phyloP scores from a whole-genome alignment of 2,113 vertebrate genomes.

The Oryzias celebensis region DNA sequence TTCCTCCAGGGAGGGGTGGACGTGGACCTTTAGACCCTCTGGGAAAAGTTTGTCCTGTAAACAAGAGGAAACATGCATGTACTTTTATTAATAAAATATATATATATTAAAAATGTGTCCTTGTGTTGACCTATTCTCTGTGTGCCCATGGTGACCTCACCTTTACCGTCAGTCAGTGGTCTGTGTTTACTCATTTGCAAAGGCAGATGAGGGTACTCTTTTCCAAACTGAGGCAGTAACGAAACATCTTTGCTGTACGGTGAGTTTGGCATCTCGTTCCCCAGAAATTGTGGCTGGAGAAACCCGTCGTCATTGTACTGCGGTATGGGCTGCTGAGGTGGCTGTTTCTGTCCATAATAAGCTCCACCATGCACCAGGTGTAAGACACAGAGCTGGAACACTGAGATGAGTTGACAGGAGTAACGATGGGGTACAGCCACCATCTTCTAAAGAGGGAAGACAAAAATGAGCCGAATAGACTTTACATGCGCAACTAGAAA shows the following conservation, averaged over 20 bases:
- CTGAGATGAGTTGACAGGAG: slow-evolving; percentile 69
- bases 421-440: slow-evolving; percentile 52
- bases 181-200: slow-evolving; percentile 83
- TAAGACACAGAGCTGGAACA: slow-evolving; percentile 76
- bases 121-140: neutral
- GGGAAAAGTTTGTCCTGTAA: slow-evolving; percentile 72
- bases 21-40: slow-evolving; percentile 83
- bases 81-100: neutral
- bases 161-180: slow-evolving; percentile 85
- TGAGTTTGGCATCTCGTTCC: slow-evolving; percentile 84
- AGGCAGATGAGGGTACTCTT: slow-evolving; percentile 86
- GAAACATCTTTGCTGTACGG: slow-evolving; percentile 45
- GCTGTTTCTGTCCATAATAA: slow-evolving; percentile 90
- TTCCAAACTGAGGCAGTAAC: slow-evolving; percentile 84
- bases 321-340: slow-evolving; percentile 85
- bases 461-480: neutral
- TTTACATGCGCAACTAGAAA: no score
- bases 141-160: slow-evolving; percentile 61
- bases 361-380: slow-evolving; percentile 79
- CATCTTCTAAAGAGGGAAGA: slow-evolving; percentile 64
- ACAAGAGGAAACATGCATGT: slow-evolving; percentile 1
- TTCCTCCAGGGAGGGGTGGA: slow-evolving; percentile 53
- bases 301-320: slow-evolving; percentile 86
- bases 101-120: no score
- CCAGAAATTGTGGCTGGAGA: slow-evolving; percentile 82